Conservation (phyloP, 2,888 invertebrate genomes). For the Bhutanitis thaidina region DNA sequence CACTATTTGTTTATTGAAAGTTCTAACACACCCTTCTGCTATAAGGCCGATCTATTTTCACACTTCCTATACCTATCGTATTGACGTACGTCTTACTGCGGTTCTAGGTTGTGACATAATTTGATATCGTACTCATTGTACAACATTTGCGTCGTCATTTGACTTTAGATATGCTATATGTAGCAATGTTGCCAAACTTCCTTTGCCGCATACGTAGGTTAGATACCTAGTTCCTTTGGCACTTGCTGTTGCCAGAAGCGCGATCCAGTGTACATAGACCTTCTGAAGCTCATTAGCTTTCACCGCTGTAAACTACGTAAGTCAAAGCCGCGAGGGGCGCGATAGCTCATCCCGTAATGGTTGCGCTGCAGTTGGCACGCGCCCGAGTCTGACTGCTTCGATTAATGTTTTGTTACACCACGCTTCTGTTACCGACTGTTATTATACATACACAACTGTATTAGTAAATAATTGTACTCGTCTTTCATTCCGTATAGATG, state of each 20-base stretch:
- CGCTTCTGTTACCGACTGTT: conserved; percentile 47
- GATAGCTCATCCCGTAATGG: conserved; percentile 42
- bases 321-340: conserved; percentile 34
- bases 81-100: too few species aligned
- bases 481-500: conserved; percentile 41
- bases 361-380: conserved; percentile 44
- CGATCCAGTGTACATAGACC: conserved; percentile 41
- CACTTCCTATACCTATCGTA: too few species aligned
- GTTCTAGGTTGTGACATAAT: neutral
- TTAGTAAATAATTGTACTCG: conserved; percentile 46
- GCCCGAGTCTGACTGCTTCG: conserved; percentile 43
- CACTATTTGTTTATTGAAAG: neutral
- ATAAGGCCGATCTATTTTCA: too few species aligned
- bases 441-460: conserved; percentile 34
- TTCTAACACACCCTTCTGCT: neutral
- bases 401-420: conserved; percentile 58
- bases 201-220: conserved; percentile 26
- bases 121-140: neutral
- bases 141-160: conserved; percentile 5
- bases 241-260: conserved; percentile 44
- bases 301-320: conserved; percentile 28
- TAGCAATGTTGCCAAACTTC: conserved; percentile 44
- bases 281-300: conserved; percentile 47
- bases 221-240: conserved; percentile 52
- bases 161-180: conserved; percentile 30